Evolutionary conservation across 2,113 vertebrate species (phyloP), one percentile per base, ranked within the genome.

Genomic region (Heterochromis multidens): DNA sequence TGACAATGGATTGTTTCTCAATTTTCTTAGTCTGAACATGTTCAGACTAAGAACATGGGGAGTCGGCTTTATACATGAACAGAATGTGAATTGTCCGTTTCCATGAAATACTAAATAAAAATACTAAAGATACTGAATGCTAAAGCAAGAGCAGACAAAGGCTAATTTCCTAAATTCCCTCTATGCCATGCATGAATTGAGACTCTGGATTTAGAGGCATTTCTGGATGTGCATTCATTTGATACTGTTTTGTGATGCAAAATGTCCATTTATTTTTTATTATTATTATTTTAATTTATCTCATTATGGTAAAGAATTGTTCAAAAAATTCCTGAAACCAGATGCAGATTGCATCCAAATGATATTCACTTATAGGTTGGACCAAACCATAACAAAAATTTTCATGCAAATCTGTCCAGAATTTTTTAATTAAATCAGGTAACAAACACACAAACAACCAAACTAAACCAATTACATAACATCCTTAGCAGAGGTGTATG

Each of bases 41-140:
- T n/a, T n/a, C n/a, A n/a, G n/a, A n/a, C n/a, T n/a, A n/a, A n/a
- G n/a, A n/a, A 25, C 56, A 58, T 5, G 11, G 5, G 10, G 37
- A 40, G 10, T 40, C 37, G 11, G 37, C 3, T 40, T 40, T 40
- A 40, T 10, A 40, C 37, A 40, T 40, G 37, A 40, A 5, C 12
- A 46, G 43, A 46, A 46, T 46, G 12, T 46, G 12, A 46, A 46
- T 46, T 14, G 37, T 40, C 37, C 11, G 37, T 10, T 2, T 40
- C 37, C 37, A 40, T n/a, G n/a, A 65, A 65, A 65, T 65, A 21
- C 61, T 65, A 65, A 65, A 77, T 31, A 54, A n/a, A 56, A 76
- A 16, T 7, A 59, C 3, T 9, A 5, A 59, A 59, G 1, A 17
- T 4, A 61, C 6, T 8, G 4, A 61, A 61, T 2, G 9, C 7